These are phyloP conservation scores for Tortrix viridana DNA, from an alignment of 2,888 invertebrate genomes.

Conservation along the genomic window DNA sequence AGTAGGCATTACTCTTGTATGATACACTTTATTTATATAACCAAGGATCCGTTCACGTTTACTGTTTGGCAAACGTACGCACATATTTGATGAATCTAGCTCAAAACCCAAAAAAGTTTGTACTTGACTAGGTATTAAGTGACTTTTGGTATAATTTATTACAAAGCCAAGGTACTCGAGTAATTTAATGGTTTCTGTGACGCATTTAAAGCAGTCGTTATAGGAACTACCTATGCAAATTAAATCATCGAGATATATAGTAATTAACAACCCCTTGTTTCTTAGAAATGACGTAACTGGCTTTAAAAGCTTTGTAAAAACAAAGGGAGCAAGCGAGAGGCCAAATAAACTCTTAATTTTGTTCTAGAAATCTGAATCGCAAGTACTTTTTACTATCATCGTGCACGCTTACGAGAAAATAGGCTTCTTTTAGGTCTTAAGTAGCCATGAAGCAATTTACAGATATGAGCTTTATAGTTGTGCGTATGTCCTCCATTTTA, in stretches of 20 bases:
- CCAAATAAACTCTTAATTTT: slow-evolving; percentile 39
- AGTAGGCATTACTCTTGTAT: neutral
- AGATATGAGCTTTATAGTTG: slow-evolving; percentile 27
- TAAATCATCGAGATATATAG: slow-evolving; percentile 34
- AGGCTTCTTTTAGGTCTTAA: slow-evolving; percentile 23
- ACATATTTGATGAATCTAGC: slow-evolving; percentile 28
- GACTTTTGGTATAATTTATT: slow-evolving; percentile 31
- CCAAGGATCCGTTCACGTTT: slow-evolving; percentile 12
- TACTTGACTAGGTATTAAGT: slow-evolving; percentile 14
- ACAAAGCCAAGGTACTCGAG: slow-evolving; percentile 30
- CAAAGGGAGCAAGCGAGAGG: slow-evolving; percentile 29
- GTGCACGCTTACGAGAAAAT: slow-evolving; percentile 22
- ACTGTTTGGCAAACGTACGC: slow-evolving; percentile 15
- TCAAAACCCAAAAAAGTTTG: slow-evolving; percentile 26
- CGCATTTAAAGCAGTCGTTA: neutral
- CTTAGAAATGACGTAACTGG: slow-evolving; percentile 24
- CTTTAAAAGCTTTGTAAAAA: too few relatives aligned
- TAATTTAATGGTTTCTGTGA: neutral
- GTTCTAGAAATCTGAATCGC: slow-evolving; percentile 17
- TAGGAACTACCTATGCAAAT: slow-evolving; percentile 29
- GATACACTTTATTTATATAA: slow-evolving; percentile 1
- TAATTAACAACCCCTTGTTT: slow-evolving; percentile 17
- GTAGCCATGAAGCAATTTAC: slow-evolving; percentile 31
- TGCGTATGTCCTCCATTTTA: slow-evolving; percentile 39
- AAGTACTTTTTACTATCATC: neutral